phyloP scores from a whole-genome alignment of 37 sponge, comb jelly and placozoan species.

The Cladorhizidae sp. region DNA sequence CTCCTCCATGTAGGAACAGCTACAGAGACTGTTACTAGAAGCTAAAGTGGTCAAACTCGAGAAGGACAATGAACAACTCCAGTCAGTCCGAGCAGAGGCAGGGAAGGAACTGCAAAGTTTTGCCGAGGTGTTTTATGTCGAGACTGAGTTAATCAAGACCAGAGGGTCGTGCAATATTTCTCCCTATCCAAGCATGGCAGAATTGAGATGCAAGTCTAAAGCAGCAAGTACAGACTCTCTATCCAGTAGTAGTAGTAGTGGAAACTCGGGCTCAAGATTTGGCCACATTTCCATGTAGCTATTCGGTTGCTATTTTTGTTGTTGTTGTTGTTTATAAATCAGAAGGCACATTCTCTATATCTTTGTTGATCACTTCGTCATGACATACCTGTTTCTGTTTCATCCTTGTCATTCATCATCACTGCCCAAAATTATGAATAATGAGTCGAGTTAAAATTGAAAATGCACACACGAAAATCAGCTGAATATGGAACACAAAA shows the following conservation, averaged over 20 bases:
- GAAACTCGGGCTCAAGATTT: constrained; percentile 5
- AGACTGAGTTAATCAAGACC: constrained; percentile 19
- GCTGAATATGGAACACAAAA: too few relatives aligned
- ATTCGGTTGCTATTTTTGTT: too few relatives aligned
- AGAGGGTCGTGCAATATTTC: constrained; percentile 10
- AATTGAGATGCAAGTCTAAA: constrained; percentile 5
- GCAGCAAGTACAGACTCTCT: constrained; percentile 26
- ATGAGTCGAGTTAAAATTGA: too few relatives aligned
- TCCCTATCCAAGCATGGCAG: constrained; percentile 33
- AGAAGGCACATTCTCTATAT: too few relatives aligned
- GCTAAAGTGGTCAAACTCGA: constrained; percentile 59
- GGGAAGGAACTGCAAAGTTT: constrained; percentile 60
- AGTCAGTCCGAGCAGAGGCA: constrained; percentile 21
- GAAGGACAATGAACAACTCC: constrained; percentile 50
- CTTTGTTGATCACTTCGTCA: too few relatives aligned
- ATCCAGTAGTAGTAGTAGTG: constrained; percentile 6
- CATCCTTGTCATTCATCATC: too few relatives aligned
- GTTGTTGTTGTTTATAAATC: too few relatives aligned
- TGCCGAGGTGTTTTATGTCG: constrained; percentile 51
- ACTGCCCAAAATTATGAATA: too few relatives aligned
- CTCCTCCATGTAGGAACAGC: constrained; percentile 36
- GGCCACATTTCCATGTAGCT: constrained; percentile 9
- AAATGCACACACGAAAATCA: too few relatives aligned
- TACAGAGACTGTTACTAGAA: constrained; percentile 55
- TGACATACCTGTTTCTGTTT: too few relatives aligned